Evolutionary conservation across 2,888 invertebrate genomes (phyloP).

Genomic region (Leptura quadrifasciata): DNA sequence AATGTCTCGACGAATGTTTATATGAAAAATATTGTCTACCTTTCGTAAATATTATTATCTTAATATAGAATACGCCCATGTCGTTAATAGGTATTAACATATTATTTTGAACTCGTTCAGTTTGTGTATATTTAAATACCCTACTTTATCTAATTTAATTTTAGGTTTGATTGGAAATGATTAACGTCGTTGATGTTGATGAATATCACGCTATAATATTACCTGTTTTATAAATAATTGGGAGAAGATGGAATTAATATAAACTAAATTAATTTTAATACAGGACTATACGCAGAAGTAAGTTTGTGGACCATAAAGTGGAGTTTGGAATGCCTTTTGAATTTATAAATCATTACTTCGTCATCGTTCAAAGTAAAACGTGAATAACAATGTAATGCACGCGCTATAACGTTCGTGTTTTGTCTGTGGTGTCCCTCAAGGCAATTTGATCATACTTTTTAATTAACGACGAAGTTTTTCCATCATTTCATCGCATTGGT

Average conservation of each 20-base stretch:
- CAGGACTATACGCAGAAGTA: neutral
- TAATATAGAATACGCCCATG: too few species aligned
- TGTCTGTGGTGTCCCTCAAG: conserved; percentile 43
- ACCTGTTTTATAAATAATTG: neutral
- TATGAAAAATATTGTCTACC: too few species aligned
- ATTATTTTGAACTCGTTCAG: too few species aligned
- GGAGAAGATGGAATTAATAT: neutral
- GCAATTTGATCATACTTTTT: conserved; percentile 53
- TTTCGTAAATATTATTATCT: too few species aligned
- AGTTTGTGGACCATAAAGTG: neutral
- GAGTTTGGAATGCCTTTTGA: conserved; percentile 12
- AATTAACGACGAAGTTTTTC: conserved; percentile 44
- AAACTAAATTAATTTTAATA: conserved; percentile 6
- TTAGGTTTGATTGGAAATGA: neutral
- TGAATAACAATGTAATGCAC: conserved; percentile 47
- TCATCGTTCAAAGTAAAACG: conserved; percentile 37
- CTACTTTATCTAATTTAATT: too few species aligned
- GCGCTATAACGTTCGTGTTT: conserved; percentile 45
- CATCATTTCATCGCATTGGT: conserved; percentile 29
- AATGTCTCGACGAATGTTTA: too few species aligned
- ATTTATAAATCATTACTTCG: conserved; percentile 30
- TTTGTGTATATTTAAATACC: too few species aligned
- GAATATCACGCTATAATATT: neutral
- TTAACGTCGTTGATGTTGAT: neutral
- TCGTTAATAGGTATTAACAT: too few species aligned